Conservation (phyloP, 2,113 vertebrate genomes). For the Tinamus guttatus region DNA sequence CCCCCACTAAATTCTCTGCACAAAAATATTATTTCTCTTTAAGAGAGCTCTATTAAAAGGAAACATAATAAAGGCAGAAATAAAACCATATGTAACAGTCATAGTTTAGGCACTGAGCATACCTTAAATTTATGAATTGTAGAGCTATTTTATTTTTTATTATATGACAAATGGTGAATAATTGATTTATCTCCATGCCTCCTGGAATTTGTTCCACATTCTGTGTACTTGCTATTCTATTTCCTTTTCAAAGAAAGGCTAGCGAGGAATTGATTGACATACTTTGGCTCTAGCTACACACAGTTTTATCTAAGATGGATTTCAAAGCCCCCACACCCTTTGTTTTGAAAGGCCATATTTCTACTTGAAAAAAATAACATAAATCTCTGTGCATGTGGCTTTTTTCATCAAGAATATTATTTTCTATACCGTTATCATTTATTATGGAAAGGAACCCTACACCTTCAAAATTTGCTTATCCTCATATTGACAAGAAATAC, state of each 20-base stretch:
- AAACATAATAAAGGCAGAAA: neutral
- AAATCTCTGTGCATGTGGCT: neutral
- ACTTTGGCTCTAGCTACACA: neutral
- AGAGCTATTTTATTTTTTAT: neutral
- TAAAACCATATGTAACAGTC: neutral
- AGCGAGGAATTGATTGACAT: neutral
- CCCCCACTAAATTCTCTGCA: neutral
- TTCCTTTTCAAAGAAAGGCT: neutral
- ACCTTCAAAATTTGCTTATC: neutral
- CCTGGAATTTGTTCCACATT: conserved; percentile 17
- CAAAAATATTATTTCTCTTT: neutral
- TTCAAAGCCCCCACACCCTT: neutral
- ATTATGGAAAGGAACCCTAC: neutral
- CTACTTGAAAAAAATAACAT: neutral
- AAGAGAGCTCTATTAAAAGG: neutral
- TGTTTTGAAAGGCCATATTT: neutral
- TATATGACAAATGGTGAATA: conserved; percentile 19
- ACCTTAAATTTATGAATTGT: neutral
- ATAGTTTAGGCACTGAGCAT: neutral
- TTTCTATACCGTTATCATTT: neutral
- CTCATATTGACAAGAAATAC: neutral
- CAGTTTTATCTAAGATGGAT: neutral
- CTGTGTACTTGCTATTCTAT: neutral
- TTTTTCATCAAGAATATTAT: neutral
- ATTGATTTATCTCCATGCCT: neutral